phyloP scores from a whole-genome alignment of 1,140 invertebrate genomes.

The Pseudomyrmex flavicornis region DNA sequence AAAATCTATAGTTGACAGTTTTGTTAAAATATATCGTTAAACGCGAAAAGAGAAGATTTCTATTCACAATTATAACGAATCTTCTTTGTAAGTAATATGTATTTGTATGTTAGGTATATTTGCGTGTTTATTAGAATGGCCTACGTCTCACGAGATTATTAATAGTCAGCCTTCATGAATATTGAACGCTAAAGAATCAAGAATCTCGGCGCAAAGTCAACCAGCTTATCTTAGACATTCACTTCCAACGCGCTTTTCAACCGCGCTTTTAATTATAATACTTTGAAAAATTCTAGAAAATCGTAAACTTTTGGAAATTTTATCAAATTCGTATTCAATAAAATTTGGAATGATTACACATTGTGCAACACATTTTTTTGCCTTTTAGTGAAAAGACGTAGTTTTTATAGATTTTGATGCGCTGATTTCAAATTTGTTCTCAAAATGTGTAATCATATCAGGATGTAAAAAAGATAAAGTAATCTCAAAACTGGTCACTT shows the following conservation, averaged over 20 bases:
- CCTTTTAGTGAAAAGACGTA: too few species aligned
- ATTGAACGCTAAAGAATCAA: slow-evolving; percentile 80
- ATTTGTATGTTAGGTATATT: slow-evolving; percentile 33
- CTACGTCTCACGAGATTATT: slow-evolving; percentile 75
- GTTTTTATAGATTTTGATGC: too few species aligned
- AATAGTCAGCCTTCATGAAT: slow-evolving; percentile 82
- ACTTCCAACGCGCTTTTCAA: slow-evolving; percentile 36
- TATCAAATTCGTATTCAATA: background rate
- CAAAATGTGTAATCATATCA: too few species aligned
- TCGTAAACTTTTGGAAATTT: background rate
- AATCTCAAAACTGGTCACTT: too few species aligned
- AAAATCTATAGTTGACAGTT: background rate
- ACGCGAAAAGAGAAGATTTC: slow-evolving; percentile 5
- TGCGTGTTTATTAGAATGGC: slow-evolving; percentile 75
- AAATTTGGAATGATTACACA: too few species aligned
- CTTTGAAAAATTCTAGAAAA: slow-evolving; percentile 39
- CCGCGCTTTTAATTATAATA: slow-evolving; percentile 34
- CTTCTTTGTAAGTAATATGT: slow-evolving; percentile 56
- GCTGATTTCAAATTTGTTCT: too few species aligned
- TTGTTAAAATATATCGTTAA: slow-evolving; percentile 6
- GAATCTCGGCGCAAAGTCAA: slow-evolving; percentile 73
- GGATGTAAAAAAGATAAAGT: too few species aligned
- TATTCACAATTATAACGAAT: slow-evolving; percentile 31
- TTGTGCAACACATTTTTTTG: too few species aligned
- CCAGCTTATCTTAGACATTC: slow-evolving; percentile 48